These are phyloP conservation scores for Coccyzus lansbergi DNA, from an alignment of 2,797 vertebrate genomes.

Conservation along the genomic window DNA sequence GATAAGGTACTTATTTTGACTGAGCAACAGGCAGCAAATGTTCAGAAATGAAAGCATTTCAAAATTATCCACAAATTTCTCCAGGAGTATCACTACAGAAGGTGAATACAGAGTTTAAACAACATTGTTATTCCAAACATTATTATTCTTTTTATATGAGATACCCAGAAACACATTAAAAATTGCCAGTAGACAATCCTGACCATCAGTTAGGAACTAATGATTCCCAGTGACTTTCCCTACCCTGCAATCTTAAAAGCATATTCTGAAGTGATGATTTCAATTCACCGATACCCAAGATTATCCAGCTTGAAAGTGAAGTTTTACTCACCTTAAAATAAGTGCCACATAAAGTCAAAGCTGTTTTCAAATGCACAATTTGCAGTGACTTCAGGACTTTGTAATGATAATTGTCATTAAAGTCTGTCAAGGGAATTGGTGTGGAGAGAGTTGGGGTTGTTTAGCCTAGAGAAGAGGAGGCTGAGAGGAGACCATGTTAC, in stretches of 20 bases:
- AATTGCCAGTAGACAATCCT: not conserved
- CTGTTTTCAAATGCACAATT: not conserved
- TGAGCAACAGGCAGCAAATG: not conserved
- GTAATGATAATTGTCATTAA: too few species aligned
- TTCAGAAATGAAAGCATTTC: not conserved
- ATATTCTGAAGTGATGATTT: not conserved
- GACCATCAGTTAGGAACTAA: not conserved
- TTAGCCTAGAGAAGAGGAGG: too few species aligned
- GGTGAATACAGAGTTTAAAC: not conserved
- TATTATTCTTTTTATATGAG: not conserved
- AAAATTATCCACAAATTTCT: not conserved
- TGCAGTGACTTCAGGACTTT: not conserved
- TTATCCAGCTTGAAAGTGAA: not conserved
- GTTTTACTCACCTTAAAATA: not conserved
- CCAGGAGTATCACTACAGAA: not conserved
- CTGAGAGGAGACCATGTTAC: too few species aligned
- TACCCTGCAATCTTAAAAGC: not conserved
- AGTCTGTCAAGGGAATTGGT: too few species aligned
- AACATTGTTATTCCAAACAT: not conserved
- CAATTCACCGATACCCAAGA: not conserved
- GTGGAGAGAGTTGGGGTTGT: too few species aligned
- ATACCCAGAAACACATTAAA: not conserved
- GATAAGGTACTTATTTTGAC: not conserved
- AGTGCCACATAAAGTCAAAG: not conserved
- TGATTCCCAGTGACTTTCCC: not conserved